phyloP scores from a whole-genome alignment of 2,888 invertebrate species.

The Anoplius nigerrimus region DNA sequence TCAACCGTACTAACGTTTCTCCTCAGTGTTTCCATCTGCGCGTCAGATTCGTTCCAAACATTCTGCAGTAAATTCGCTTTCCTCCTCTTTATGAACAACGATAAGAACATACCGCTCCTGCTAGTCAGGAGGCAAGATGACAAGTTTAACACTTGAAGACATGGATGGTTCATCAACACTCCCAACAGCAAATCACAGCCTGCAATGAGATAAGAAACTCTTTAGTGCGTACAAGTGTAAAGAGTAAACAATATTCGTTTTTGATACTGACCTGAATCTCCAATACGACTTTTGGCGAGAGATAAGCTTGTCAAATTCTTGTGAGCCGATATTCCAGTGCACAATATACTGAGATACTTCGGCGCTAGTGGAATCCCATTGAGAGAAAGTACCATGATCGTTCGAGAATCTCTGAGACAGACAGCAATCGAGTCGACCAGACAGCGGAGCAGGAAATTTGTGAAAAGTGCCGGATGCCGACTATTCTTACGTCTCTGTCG shows the following conservation, averaged over 20 bases:
- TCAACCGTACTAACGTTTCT: too few relatives aligned
- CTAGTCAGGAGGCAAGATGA: conserved; percentile 49
- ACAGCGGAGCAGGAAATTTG: conserved; percentile 55
- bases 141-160: conserved; percentile 44
- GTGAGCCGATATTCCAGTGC: conserved; percentile 47
- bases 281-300: conserved; percentile 49
- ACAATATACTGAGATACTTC: conserved; percentile 52
- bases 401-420: conserved; percentile 41
- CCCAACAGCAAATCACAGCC: conserved; percentile 53
- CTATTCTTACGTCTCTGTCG: too few relatives aligned
- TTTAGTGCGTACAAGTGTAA: not conserved
- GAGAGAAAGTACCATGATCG: conserved; percentile 47
- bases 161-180: conserved; percentile 37
- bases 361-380: conserved; percentile 56
- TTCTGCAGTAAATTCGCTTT: conserved; percentile 42
- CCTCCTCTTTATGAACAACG: conserved; percentile 42
- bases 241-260: not conserved
- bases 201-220: conserved; percentile 12
- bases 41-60: conserved; percentile 36
- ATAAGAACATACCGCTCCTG: conserved; percentile 33
- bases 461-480: conserved; percentile 48
- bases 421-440: conserved; percentile 54
- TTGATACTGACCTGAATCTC: conserved; percentile 46
- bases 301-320: conserved; percentile 46
- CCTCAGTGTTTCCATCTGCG: too few relatives aligned